Base-by-base conservation (phyloP, 1,140 invertebrate species). In the Daktulosphaira vitifoliae region DNA sequence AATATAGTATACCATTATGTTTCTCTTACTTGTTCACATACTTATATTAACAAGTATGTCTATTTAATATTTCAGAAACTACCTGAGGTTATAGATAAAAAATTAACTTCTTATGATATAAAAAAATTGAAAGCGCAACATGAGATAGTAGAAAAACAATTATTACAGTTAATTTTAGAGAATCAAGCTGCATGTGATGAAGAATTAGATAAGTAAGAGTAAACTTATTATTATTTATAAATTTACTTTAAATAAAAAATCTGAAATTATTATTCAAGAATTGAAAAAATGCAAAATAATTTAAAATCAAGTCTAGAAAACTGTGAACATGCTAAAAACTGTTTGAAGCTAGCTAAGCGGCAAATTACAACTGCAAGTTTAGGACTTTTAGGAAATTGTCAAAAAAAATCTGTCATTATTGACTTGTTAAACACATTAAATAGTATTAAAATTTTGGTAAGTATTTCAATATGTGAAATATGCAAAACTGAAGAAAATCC, bases 151-250 rank as follows among this genome's bases (percentile, higher is more conserved):
- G 93, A 90, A 0, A 92, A 90, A 69, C 89, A 92, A 76, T 88
- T 96, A 0, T 81, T 94, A 0, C 88, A 94, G 69, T 78, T 96
- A 16, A 95, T 96, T 70, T 77, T 94, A 9, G 87, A 96, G 73
- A 91, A 96, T 68, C 85, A 94, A 56, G 84, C 82, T 68, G 80
- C 84, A 2, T 96, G 91, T 74, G 86, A 88, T 66, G 78, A 82
- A 13, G 90, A 96, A 74, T 88, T 96, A 69, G 78, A 85, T 52
- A 82, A 72, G 73, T 76, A 69, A 33, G 44, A 18, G 42, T n/a
- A 15, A 49, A 25, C 6, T 42, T 6, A 25, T 38, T 66, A 26
- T 53, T 16, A 15, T 42, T 15, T 44, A 13, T 33, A 15, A 44
- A n/a, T 16, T 39, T 4, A 50, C 6, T 44, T 29, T 67, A 38